Percentiles rank a stretch among this genome's conserved stretches.
Conservation (phyloP, 92 coral and sea anemone species). For the Palythoa grandiflora region DNA sequence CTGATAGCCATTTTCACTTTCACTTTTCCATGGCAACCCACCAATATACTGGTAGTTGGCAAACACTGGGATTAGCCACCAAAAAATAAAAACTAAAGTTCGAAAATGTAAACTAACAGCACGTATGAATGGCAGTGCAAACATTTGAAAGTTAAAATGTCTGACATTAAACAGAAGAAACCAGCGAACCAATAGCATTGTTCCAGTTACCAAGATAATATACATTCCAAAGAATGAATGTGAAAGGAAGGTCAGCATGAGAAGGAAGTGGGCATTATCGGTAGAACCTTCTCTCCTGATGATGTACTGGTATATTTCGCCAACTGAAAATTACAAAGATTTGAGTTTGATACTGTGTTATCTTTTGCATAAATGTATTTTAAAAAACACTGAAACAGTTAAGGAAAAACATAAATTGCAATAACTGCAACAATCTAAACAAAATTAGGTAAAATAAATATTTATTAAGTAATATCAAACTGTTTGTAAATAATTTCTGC, state of each 20-base stretch:
- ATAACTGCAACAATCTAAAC: not conserved
- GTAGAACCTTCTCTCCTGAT: conserved; percentile 58
- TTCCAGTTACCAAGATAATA: conserved; percentile 54
- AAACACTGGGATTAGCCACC: conserved; percentile 78
- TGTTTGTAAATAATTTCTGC: no score
- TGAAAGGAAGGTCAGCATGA: conserved; percentile 67
- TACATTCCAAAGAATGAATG: conserved; percentile 79
- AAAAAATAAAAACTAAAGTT: conserved; percentile 49
- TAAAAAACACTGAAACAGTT: no score
- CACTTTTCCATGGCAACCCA: conserved; percentile 82
- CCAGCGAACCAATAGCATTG: conserved; percentile 54
- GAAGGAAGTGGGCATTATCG: conserved; percentile 50
- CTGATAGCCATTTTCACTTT: conserved; percentile 57
- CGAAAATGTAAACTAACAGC: conserved; percentile 55
- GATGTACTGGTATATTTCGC: conserved; percentile 64
- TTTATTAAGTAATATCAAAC: no score
- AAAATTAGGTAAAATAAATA: not conserved
- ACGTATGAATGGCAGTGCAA: conserved; percentile 49
- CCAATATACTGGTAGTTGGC: conserved; percentile 64
- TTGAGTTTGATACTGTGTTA: not conserved
- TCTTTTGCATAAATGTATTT: no score
- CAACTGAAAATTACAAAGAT: conserved; percentile 57
- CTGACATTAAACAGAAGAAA: conserved; percentile 19
- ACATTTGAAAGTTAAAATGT: conserved; percentile 3
- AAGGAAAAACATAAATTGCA: no score